These are phyloP conservation scores for Pomatostomus ruficeps DNA, from an alignment of 2,113 vertebrate genomes.

Conservation along the genomic window DNA sequence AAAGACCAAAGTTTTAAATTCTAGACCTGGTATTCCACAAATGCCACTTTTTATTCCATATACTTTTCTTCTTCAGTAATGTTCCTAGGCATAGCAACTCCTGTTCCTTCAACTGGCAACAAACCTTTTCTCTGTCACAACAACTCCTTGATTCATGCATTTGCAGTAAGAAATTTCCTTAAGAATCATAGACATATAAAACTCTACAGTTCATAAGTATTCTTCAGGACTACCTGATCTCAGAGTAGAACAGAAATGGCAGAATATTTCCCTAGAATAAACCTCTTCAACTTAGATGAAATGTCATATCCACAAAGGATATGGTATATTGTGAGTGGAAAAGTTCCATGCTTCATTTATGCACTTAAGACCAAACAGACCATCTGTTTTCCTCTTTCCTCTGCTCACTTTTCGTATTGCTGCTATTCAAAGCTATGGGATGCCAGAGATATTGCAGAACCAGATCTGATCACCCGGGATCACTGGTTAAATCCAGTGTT, in stretches of 20 bases:
- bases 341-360: background rate
- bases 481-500: background rate
- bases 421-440: background rate
- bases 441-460: background rate
- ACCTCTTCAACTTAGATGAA: background rate
- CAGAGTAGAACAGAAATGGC: background rate
- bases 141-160: background rate
- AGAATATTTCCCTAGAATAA: background rate
- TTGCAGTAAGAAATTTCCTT: background rate
- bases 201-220: background rate
- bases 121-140: background rate
- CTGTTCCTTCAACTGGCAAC: background rate
- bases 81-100: background rate
- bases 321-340: background rate
- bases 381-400: background rate
- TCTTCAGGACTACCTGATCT: background rate
- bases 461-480: background rate
- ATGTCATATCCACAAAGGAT: background rate
- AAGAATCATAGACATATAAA: background rate
- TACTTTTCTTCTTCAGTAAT: background rate
- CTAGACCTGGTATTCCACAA: background rate
- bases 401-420: background rate
- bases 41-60: background rate
- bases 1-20: background rate
- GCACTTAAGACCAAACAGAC: background rate